Conservation (phyloP, 2,797 vertebrate genomes). For the Lycodopsis pacificus region DNA sequence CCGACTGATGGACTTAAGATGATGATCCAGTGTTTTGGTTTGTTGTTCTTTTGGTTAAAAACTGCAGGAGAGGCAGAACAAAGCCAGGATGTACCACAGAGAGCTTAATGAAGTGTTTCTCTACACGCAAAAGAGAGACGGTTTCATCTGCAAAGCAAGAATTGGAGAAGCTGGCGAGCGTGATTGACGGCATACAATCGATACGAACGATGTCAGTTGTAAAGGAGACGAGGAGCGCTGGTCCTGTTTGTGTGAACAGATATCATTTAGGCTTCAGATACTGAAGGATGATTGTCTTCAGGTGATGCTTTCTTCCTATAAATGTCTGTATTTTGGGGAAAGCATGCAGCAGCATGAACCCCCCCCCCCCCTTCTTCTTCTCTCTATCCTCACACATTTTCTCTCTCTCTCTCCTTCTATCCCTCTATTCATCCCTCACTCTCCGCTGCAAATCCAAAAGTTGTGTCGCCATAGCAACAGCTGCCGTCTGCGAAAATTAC, state of each 20-base stretch:
- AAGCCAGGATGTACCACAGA: constrained; percentile 29
- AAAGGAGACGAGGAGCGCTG: neutral
- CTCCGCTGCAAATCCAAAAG: constrained; percentile 81
- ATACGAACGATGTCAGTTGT: constrained; percentile 16
- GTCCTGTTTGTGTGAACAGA: neutral
- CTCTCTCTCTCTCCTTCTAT: constrained; percentile 49
- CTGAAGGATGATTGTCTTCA: neutral
- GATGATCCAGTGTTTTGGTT: neutral
- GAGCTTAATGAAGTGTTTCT: constrained; percentile 51
- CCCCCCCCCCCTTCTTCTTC: neutral
- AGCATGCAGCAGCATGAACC: constrained; percentile 21
- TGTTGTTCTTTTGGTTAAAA: constrained; percentile 9
- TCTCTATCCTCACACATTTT: constrained; percentile 36
- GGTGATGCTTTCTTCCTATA: constrained; percentile 8
- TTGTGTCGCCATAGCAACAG: constrained; percentile 88
- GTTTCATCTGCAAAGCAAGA: constrained; percentile 16
- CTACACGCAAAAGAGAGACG: neutral
- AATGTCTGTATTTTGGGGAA: constrained; percentile 18
- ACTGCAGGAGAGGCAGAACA: constrained; percentile 35
- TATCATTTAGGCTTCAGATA: neutral
- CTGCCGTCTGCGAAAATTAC: constrained; percentile 84
- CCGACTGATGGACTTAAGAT: constrained; percentile 5
- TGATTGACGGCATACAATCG: constrained; percentile 36
- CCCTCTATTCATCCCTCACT: constrained; percentile 76
- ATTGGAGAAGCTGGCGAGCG: constrained; percentile 13